Evolutionary conservation across 2,888 invertebrate genomes (phyloP).

Genomic region (Troides aeacus): DNA sequence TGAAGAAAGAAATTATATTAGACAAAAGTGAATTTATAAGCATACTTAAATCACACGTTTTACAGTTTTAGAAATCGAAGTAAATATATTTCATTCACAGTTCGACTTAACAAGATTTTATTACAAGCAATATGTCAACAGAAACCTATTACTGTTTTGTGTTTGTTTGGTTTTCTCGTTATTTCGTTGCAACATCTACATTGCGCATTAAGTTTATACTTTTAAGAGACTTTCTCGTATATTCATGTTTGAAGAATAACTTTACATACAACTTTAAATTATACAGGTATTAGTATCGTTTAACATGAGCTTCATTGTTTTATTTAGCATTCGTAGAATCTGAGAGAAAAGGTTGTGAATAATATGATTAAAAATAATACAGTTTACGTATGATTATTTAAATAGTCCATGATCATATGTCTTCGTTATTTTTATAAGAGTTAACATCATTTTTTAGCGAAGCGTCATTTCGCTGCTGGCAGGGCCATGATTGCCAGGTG

Average conservation of each 20-base stretch:
- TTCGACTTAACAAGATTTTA: not conserved
- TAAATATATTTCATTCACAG: not conserved
- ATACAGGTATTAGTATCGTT: not conserved
- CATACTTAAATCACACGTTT: no score
- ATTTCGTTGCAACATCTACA: not conserved
- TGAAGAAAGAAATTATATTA: not conserved
- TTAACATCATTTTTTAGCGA: constrained; percentile 22
- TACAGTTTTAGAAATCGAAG: not conserved
- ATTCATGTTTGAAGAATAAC: not conserved
- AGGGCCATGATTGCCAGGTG: constrained; percentile 41
- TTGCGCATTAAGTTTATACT: no score
- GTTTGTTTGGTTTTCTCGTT: not conserved
- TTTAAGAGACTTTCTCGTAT: no score
- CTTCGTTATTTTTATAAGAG: constrained; percentile 7
- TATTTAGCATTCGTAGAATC: not conserved
- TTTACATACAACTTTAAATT: not conserved
- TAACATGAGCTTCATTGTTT: not conserved
- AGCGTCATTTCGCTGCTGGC: constrained; percentile 38
- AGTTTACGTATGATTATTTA: constrained; percentile 2
- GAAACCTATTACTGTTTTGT: not conserved
- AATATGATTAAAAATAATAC: not conserved
- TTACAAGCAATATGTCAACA: not conserved
- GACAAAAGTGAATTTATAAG: not conserved
- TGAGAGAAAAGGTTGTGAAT: not conserved
- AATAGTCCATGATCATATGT: constrained; percentile 12